Evolutionary conservation across 2,797 vertebrate species (phyloP).

Genomic region (Phrynocephalus guinanensis): DNA sequence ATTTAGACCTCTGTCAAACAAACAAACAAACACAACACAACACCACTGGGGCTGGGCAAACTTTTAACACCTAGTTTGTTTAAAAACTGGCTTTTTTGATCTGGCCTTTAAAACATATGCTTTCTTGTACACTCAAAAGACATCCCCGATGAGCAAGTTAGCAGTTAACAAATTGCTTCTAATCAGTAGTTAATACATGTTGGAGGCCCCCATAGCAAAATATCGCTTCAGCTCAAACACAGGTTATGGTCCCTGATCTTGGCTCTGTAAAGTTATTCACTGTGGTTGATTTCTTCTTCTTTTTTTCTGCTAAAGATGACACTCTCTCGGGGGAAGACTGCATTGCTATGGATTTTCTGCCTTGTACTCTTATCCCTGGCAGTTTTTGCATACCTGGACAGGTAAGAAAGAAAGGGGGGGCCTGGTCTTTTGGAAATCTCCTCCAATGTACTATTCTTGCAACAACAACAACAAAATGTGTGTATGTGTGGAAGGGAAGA

Average conservation of each 20-base stretch:
- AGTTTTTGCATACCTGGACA: slow-evolving; percentile 65
- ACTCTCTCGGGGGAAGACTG: slow-evolving; percentile 58
- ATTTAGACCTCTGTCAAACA: too few relatives aligned
- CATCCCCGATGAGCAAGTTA: too few relatives aligned
- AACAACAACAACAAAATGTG: neutral
- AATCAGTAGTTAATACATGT: too few relatives aligned
- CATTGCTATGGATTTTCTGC: slow-evolving; percentile 57
- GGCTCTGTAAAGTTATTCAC: too few relatives aligned
- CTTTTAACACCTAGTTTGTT: neutral
- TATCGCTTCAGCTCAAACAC: neutral
- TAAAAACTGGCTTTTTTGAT: neutral
- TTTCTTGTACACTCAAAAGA: too few relatives aligned
- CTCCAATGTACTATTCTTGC: neutral
- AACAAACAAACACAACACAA: too few relatives aligned
- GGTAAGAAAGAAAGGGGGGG: slow-evolving; percentile 52
- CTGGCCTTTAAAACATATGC: too few relatives aligned
- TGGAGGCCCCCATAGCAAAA: too few relatives aligned
- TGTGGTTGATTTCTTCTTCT: neutral
- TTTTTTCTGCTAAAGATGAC: slow-evolving; percentile 61
- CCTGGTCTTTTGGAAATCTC: too few relatives aligned
- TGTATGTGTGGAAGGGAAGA: too few relatives aligned
- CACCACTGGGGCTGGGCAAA: neutral
- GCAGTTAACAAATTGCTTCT: too few relatives aligned
- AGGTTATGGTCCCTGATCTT: neutral
- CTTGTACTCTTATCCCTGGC: slow-evolving; percentile 46